Evolutionary conservation across 2,113 vertebrate species (phyloP).

Genomic region (Chloropsis cyanopogon): DNA sequence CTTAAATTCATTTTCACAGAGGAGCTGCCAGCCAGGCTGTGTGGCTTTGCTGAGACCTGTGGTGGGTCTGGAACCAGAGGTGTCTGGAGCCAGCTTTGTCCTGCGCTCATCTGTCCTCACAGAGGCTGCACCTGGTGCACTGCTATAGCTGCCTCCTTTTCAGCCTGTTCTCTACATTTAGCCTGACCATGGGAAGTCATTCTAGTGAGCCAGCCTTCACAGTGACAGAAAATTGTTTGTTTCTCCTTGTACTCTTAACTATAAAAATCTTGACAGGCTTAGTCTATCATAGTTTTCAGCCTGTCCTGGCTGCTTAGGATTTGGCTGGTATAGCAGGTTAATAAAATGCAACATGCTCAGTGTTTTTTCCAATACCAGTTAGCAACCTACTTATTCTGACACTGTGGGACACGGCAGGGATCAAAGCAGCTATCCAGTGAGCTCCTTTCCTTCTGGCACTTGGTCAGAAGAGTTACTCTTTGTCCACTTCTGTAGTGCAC

Average conservation of each 20-base stretch:
- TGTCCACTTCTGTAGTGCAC: neutral
- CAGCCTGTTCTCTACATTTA: neutral
- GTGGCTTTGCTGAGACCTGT: neutral
- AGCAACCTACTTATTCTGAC: neutral
- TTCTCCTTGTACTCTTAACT: neutral
- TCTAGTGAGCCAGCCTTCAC: neutral
- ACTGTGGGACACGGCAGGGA: neutral
- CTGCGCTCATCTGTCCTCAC: neutral
- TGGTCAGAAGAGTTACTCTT: neutral
- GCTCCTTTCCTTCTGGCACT: neutral
- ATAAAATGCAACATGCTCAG: neutral
- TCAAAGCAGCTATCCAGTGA: neutral
- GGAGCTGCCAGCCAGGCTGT: neutral
- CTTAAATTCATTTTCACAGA: neutral
- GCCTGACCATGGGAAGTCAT: neutral
- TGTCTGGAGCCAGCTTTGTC: neutral
- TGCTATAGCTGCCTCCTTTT: neutral
- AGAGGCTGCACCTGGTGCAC: neutral
- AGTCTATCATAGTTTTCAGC: neutral
- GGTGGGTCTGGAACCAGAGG: rapidly evolving
- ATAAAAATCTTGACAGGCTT: neutral
- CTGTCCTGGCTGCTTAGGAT: neutral
- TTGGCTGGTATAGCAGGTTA: neutral
- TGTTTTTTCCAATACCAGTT: neutral
- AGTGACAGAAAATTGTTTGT: neutral